These are phyloP conservation scores for Anguilla pacifica DNA, from an alignment of 2,797 vertebrate genomes.

Conservation along the genomic window DNA sequence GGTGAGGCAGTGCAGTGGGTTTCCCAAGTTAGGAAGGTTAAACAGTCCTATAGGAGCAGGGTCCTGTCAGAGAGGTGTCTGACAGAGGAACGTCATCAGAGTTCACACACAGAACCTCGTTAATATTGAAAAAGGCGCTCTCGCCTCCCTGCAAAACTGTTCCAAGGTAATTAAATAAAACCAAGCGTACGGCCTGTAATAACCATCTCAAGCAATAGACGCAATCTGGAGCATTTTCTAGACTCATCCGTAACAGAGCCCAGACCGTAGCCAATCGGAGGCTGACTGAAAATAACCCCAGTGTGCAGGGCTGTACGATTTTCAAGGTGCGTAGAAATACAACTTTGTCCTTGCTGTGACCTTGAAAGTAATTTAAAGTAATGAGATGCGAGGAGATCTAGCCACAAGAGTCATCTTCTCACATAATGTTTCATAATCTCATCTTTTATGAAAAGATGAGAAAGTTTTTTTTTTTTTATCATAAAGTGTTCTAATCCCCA, in stretches of 20 bases:
- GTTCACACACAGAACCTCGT: constrained; percentile 24
- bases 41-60: constrained; percentile 8
- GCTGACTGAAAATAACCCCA: background rate
- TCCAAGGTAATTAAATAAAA: constrained; percentile 25
- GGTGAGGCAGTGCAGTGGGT: background rate
- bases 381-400: background rate
- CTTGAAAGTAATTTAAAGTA: background rate
- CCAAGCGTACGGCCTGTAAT: constrained; percentile 10
- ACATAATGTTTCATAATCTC: background rate
- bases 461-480: background rate
- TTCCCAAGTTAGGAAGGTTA: constrained; percentile 22
- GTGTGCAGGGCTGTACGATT: background rate
- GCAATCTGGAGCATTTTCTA: background rate
- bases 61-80: background rate
- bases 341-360: background rate
- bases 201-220: constrained; percentile 17
- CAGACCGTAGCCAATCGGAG: background rate
- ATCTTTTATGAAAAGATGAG: too few relatives aligned
- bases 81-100: constrained; percentile 3
- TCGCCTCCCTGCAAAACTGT: background rate
- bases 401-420: background rate
- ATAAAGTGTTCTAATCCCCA: background rate
- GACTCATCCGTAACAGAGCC: background rate
- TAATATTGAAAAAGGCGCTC: constrained; percentile 20
- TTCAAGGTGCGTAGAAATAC: background rate